Base-by-base conservation (phyloP, 2,888 invertebrate genomes). In the Lissonota sp. region DNA sequence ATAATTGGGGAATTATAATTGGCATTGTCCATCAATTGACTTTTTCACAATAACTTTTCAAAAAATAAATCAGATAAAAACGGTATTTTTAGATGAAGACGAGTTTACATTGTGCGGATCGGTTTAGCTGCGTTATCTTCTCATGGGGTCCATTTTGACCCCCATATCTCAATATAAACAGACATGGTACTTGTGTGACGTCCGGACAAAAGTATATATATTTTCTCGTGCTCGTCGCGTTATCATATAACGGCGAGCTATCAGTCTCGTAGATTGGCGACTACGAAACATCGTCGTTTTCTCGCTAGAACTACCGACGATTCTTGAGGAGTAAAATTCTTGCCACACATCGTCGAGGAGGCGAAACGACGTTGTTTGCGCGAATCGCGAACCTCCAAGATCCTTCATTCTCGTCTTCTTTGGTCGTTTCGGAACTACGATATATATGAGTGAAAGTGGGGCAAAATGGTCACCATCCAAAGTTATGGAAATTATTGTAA, bases 281-380 rank as follows among this genome's bases (percentile, higher is more conserved):
- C 69, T 69, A 70, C 55, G 42, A 62, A 44, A 58, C 46, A 26
- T 16, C 53, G 75, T 70, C 60, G 53, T 60, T 26, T 40, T 60
- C 44, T 49, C 55, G 42, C 49, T 49, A 6, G 8, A 14, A 67
- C 51, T 26, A 26, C 1, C 71, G 71, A 80, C 60, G 62, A 26
- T 76, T 42, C 58, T 14, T 12, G 53, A 53, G 7, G 63, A 42
- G 57, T 46, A 71, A 40, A 49, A 77, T 53, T 67, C 67, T 77
- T 62, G 69, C 57, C 58, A 60, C 44, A 80, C 80, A 83, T 83
- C 80, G 76, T 26, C 77, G 76, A 81, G 71, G 74, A 80, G 73
- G 81, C 81, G 83, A 84, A 85, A 86, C 84, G 80, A 83, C 84
- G 73, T 80, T 83, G 79, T 83, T 83, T 85, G 83, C 85, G 80